Percentiles rank a stretch among this genome's conserved stretches.
Conservation (phyloP, 2,113 vertebrate genomes). For the Alouatta palliata region DNA sequence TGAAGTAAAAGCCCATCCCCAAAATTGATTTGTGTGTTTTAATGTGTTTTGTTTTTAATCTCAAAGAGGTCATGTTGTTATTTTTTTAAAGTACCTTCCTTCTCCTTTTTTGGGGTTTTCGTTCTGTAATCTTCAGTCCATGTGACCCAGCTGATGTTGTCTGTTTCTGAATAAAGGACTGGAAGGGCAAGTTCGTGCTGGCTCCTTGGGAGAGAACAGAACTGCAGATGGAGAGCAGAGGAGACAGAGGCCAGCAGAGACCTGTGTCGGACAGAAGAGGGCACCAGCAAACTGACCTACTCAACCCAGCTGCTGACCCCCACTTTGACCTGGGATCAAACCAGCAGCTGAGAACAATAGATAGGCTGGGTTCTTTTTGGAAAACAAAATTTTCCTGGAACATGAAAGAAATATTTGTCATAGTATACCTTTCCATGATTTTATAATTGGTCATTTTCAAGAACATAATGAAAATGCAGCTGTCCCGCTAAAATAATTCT, state of each 20-base stretch:
- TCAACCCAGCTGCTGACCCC: conserved; percentile 29
- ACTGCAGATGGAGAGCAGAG: conserved; percentile 76
- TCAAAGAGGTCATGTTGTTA: conserved; percentile 84
- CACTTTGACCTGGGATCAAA: background rate
- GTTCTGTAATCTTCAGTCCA: conserved; percentile 77
- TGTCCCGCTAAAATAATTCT: background rate
- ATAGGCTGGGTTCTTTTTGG: conserved; percentile 32
- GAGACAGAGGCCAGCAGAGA: conserved; percentile 86
- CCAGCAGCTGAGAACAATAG: conserved; percentile 32
- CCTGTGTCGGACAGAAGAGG: conserved; percentile 80
- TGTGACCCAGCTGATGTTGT: conserved; percentile 78
- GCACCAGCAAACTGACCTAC: conserved; percentile 88
- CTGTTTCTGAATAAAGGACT: conserved; percentile 81
- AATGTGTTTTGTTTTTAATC: conserved; percentile 73
- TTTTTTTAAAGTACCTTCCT: conserved; percentile 75
- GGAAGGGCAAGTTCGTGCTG: conserved; percentile 77
- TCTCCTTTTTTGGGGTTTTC: conserved; percentile 18
- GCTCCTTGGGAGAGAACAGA: conserved; percentile 66
- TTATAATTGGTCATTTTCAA: background rate
- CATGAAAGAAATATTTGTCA: conserved; percentile 7
- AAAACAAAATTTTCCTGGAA: conserved; percentile 36
- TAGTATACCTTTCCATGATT: background rate
- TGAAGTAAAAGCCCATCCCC: conserved; percentile 45
- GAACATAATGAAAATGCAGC: background rate
- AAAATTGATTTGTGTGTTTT: conserved; percentile 91